Evolutionary conservation across 2,797 vertebrate genomes (phyloP).

Genomic region (Phaenicophaeus curvirostris): DNA sequence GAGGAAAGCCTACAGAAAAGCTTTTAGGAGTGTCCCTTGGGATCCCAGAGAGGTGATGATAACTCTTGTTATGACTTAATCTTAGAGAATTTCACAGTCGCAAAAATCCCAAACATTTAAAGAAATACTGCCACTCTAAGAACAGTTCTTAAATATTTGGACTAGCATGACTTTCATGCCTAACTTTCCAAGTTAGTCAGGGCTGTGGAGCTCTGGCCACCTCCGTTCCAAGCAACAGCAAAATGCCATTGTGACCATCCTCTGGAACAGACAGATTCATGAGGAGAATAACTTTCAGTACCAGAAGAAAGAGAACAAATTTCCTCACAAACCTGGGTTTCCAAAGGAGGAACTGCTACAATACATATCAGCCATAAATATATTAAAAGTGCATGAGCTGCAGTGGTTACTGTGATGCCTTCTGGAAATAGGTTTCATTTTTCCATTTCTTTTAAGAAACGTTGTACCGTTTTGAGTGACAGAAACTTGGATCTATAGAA

Average conservation of each 20-base stretch:
- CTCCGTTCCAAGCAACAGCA: background rate
- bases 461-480: background rate
- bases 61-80: background rate
- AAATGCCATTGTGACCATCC: background rate
- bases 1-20: background rate
- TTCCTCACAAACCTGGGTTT: background rate
- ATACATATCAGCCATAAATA: background rate
- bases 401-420: background rate
- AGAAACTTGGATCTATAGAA: background rate
- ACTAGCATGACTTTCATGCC: background rate
- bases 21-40: background rate
- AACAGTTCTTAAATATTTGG: background rate
- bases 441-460: constrained; percentile 2
- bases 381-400: background rate
- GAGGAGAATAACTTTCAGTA: background rate
- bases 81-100: background rate
- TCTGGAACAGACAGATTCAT: background rate
- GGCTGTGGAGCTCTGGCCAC: background rate
- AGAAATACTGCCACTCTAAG: background rate
- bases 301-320: background rate
- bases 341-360: background rate
- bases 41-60: background rate
- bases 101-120: background rate
- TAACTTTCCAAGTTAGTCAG: background rate
- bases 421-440: constrained; percentile 6